These are phyloP conservation scores for Fringilla coelebs DNA, from an alignment of 2,797 vertebrate genomes.

Conservation along the genomic window DNA sequence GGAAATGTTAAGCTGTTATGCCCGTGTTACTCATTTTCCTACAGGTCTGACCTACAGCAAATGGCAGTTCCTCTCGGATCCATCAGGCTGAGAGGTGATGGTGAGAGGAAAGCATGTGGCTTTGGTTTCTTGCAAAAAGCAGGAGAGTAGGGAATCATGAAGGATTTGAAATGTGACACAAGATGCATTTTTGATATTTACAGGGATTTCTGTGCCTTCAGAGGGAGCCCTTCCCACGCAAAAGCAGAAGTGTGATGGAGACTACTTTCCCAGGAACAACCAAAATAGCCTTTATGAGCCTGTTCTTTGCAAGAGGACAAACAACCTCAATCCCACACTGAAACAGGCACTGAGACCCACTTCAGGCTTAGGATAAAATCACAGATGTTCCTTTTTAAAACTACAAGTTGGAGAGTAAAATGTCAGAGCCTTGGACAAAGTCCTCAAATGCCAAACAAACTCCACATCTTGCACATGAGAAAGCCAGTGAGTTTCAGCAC, in stretches of 20 bases:
- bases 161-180: not conserved
- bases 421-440: not conserved
- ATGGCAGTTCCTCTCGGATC: not conserved
- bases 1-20: not conserved
- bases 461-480: not conserved
- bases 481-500: not conserved
- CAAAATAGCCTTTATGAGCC: not conserved
- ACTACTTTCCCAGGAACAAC: not conserved
- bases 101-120: fast-evolving
- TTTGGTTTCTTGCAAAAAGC: not conserved
- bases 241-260: not conserved
- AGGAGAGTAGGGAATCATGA: not conserved
- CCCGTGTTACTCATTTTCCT: not conserved
- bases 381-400: not conserved
- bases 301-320: not conserved
- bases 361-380: not conserved
- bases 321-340: not conserved
- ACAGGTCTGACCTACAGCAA: not conserved
- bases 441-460: not conserved
- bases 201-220: not conserved
- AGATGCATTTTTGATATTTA: not conserved
- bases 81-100: not conserved
- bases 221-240: not conserved
- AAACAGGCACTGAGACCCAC: not conserved
- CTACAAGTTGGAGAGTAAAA: not conserved